A percentile compares a stretch with the other conserved stretches of the same genome.
Evolutionary conservation across 37 sponge, comb jelly and placozoan species (phyloP).

Genomic region (Tethya wilhelma): DNA sequence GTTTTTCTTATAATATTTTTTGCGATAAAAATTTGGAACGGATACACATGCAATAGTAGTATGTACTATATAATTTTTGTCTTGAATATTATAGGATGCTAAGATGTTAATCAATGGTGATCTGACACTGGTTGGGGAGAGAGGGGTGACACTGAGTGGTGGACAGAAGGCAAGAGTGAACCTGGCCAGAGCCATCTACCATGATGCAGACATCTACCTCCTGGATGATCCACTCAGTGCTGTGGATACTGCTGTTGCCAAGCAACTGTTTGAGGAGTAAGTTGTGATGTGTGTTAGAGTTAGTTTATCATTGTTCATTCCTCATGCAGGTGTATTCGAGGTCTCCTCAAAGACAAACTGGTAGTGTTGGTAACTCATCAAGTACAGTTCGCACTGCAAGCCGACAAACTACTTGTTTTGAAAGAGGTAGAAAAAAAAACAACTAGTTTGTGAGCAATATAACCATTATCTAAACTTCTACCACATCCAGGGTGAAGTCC

Average conservation of each 20-base stretch:
- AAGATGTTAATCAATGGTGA: conserved; percentile 71
- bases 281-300: no score
- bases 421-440: conserved; percentile 50
- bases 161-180: conserved; percentile 93
- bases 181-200: conserved; percentile 86
- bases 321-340: conserved; percentile 28
- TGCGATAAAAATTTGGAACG: no score
- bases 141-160: conserved; percentile 94
- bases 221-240: conserved; percentile 91
- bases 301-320: neutral
- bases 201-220: conserved; percentile 77
- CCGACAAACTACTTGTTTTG: conserved; percentile 70
- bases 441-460: no score
- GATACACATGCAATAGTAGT: no score
- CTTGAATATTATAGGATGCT: conserved; percentile 64
- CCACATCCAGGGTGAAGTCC: conserved; percentile 14
- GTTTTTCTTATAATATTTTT: no score
- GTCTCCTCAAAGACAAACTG: conserved; percentile 48
- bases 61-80: no score
- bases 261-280: conserved; percentile 75
- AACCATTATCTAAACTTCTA: neutral
- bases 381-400: conserved; percentile 75
- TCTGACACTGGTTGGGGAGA: conserved; percentile 84
- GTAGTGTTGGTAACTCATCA: conserved; percentile 87
- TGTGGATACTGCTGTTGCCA: conserved; percentile 74